These are phyloP conservation scores for Digitonthophagus gazella DNA, from an alignment of 2,888 invertebrate genomes.

Conservation along the genomic window DNA sequence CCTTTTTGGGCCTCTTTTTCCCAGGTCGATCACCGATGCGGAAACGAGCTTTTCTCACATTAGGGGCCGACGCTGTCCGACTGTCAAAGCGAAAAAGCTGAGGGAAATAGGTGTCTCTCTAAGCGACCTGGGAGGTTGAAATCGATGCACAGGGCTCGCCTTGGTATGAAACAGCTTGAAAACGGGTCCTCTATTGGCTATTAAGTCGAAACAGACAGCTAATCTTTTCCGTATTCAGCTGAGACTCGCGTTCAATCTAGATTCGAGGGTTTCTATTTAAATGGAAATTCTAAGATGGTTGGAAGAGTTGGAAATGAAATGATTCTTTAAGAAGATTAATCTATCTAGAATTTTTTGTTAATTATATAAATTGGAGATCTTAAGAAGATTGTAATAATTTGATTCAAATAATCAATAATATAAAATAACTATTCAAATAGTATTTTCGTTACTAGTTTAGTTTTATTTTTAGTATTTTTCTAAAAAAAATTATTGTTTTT, in stretches of 20 bases:
- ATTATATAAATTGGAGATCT: too few relatives aligned
- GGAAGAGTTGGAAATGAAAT: neutral
- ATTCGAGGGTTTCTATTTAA: neutral
- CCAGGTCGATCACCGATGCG: too few relatives aligned
- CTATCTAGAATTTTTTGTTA: neutral
- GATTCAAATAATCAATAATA: too few relatives aligned
- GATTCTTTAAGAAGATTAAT: neutral
- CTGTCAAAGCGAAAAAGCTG: neutral
- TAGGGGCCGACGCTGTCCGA: neutral
- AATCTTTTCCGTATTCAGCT: neutral
- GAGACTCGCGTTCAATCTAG: neutral
- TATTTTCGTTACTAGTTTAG: too few relatives aligned
- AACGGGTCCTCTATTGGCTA: neutral
- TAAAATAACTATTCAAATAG: too few relatives aligned
- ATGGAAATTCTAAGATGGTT: neutral
- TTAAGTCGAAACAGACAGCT: neutral
- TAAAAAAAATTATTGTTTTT: too few relatives aligned
- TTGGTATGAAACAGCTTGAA: neutral
- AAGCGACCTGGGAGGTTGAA: neutral
- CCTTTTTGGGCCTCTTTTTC: neutral
- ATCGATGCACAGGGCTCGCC: neutral
- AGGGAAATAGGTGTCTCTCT: neutral
- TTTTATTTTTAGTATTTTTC: too few relatives aligned
- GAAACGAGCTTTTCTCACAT: neutral
- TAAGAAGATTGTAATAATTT: too few relatives aligned